Evolutionary conservation across 2,113 vertebrate genomes (phyloP), one percentile per base, ranked within the genome.

Genomic region (Platycercus adscitus): DNA sequence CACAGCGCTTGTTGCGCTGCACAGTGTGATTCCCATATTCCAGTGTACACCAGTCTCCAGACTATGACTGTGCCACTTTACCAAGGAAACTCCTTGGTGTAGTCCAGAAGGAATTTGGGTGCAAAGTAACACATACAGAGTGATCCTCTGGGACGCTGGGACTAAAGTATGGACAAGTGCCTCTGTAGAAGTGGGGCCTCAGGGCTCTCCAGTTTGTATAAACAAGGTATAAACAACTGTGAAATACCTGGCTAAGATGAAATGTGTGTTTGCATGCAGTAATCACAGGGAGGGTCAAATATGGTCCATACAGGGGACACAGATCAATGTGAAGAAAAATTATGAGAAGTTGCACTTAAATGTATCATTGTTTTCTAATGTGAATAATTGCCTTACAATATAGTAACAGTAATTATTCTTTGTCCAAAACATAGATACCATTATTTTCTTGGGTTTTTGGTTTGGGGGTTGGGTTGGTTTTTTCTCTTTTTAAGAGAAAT

Each of bases 1-100:
- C 46, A 4, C 3, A 5, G 25, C 13, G 3, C 1, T 0, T 9
- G 8, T 64, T 20, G 78, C 55, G 17, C 65, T 68, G 78, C 35
- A 6, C 39, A 7, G 2, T 35, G 33, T 33, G 53, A 65, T 37
- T 33, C 47, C 25, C 53, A 4, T n/a, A 43, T 84, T 39, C 23
- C 80, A 44, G 25, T 9, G 16, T 12, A 20, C 39, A 5, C 19
- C 21, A 47, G 35, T 58, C 49, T 73, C 23, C 73, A 46, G 53
- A 17, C 33, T 68, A 7, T 93, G 73, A 14, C 31, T 3, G 3
- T 47, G 49, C 49, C 33, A 13, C 49, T 83, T 86, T 17, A 28
- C 31, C 39, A 31, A 31, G 37, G 26, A 44, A 44, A 31, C 21
- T 53, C 17, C 61, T 68, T 43, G 33, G 13, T 70, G n/a, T 46